A percentile compares a stretch with the other conserved stretches of the same genome.
Conservation (phyloP, 2,888 invertebrate genomes). For the Trachelus troglodyta region DNA sequence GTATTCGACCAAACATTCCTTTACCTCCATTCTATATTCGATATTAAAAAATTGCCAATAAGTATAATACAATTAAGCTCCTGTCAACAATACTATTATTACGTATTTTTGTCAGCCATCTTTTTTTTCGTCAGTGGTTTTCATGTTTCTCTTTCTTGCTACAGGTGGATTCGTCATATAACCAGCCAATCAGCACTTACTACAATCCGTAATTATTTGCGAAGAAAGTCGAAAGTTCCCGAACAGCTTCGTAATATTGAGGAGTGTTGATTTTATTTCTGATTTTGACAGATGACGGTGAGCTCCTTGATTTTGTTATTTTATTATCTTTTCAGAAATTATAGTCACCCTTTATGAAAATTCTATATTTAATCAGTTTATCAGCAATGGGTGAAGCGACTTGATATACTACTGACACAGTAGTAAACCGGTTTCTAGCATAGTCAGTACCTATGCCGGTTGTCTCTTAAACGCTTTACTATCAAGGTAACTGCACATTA, state of each 20-base stretch:
- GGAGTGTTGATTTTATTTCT: not conserved
- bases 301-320: not conserved
- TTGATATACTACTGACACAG: not conserved
- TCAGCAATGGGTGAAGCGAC: not conserved
- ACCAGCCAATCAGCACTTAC: not conserved
- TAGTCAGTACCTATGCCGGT: not conserved
- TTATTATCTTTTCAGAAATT: not conserved
- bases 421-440: not conserved
- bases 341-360: not conserved
- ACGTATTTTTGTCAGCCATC: slow-evolving; percentile 1
- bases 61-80: not conserved
- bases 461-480: not conserved
- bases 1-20: not conserved
- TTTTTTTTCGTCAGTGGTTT: not conserved
- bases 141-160: not conserved
- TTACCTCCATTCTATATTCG: not conserved
- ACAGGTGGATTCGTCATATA: not conserved
- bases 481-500: not conserved
- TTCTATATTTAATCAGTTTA: not conserved
- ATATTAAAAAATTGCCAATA: not conserved
- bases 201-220: not conserved
- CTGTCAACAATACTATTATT: slow-evolving; percentile 13
- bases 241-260: not conserved
- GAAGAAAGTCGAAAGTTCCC: not conserved
- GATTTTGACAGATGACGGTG: not conserved